Percentiles rank a stretch among this genome's conserved stretches.
These are phyloP conservation scores for Lasioglossum zephyrum DNA, from an alignment of 2,888 invertebrate species.

Conservation along the genomic window DNA sequence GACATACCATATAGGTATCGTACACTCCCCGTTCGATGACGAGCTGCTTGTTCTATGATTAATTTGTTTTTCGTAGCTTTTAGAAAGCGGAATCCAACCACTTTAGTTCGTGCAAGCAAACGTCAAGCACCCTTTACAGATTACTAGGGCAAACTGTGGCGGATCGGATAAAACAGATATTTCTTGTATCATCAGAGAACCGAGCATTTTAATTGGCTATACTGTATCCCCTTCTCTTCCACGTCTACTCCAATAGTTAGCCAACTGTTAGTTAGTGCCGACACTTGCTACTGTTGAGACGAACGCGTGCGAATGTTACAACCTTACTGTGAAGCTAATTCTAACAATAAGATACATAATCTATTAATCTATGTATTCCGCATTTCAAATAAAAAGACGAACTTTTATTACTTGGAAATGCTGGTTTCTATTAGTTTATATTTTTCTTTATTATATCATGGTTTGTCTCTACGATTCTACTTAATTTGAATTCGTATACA, in stretches of 20 bases:
- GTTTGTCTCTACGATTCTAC: too few species aligned
- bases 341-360: too few species aligned
- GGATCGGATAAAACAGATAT: not conserved
- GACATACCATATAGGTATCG: not conserved
- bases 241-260: not conserved
- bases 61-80: not conserved
- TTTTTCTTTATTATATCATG: too few species aligned
- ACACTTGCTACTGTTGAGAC: not conserved
- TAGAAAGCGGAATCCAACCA: not conserved
- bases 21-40: not conserved
- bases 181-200: not conserved
- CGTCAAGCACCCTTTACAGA: not conserved
- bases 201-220: not conserved
- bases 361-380: too few species aligned
- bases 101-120: not conserved
- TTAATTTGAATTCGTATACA: too few species aligned
- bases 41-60: not conserved
- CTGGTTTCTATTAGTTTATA: too few species aligned
- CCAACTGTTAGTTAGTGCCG: not conserved
- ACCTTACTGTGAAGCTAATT: not conserved
- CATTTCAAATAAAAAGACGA: too few species aligned
- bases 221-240: not conserved
- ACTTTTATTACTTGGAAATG: too few species aligned
- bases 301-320: not conserved
- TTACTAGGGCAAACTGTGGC: not conserved